Base-by-base conservation (phyloP, 2,113 vertebrate species). In the Thamnaconus septentrionalis region DNA sequence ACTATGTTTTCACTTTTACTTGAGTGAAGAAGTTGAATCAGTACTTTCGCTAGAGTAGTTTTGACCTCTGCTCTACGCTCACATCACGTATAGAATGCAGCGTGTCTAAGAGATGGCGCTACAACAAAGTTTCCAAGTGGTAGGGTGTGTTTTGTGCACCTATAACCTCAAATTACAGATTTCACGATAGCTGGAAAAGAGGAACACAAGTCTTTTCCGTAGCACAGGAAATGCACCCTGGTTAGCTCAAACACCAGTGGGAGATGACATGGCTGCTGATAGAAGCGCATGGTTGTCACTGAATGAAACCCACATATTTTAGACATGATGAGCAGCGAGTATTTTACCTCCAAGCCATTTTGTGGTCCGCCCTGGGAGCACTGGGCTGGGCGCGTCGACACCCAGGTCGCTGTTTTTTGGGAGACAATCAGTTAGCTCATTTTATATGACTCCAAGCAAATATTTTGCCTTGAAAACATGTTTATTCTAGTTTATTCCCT, bases 181-280 rank as follows among this genome's bases (percentile, higher is more conserved):
- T 31, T 31, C 18, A 31, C 18, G 1, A 31, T 31, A 31, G 18
- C 18, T 31, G 18, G 18, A 31, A 31, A 31, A 31, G 18, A 31
- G 2, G 18, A 31, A 2, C 18, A 31, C 18, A 2, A 31, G 18
- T 31, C 18, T 31, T 31, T 31, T 31, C 18, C 18, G 18, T 31
- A 31, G 18, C 18, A 31, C 18, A 31, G 18, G 18, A 5, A 53
- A 39, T 31, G 4, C 4, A 54, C 4, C n/a, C 39, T 51, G 49
- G 61, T 72, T 76, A 62, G n/a, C 45, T 70, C 8, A 61, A 9
- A 59, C 64, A 64, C 52, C 68, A 84, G 78, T 54, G 80, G 80
- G 48, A 70, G 62, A 50, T 81, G 75, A 31, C 18, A 31, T 12
- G 40, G 57, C 8, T 41, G 52, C 69, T 61, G 78, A 82, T 66